Evolutionary conservation across 2,797 vertebrate genomes (phyloP), one percentile per base, ranked within the genome.

Genomic region (Syngnathus acus): DNA sequence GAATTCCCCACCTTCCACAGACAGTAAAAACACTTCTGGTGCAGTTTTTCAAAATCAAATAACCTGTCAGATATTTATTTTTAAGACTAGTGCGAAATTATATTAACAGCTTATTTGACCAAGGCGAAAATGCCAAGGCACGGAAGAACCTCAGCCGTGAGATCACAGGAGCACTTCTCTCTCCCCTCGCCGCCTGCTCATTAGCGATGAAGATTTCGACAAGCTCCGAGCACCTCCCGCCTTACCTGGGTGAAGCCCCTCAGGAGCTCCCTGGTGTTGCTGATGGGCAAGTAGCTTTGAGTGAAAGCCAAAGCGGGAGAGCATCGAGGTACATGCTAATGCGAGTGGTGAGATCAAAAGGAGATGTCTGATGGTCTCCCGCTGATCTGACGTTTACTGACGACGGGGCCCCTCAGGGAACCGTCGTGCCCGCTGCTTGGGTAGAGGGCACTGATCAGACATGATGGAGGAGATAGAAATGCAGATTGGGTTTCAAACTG

Each of bases 281-380:
- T 83, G 84, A 84, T 74, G 69, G 77, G 74, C 82, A 79, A 80
- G 72, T 74, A 76, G 79, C 67, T 68, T 5, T 40, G 42, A 47
- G 61, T 2, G 58, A 69, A 65, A 7, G 40, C 10, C 38, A 38
- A 53, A 55, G 68, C 40, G 13, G 60, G 32, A 32, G 72, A 69
- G 69, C 32, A 55, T 67, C 63, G 72, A 71, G 75, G 62, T 82
- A 81, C 76, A 85, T 87, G 84, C 78, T 86, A 86, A 89, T 84
- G 69, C 37, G 23, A 62, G 64, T 23, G 65, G 0, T 9, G 72
- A 81, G 83, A 89, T 88, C 82, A 87, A 89, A 89, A 82, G 85
- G 13, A 77, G 71, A 65, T 40, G 70, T 78, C 72, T 68, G 74
- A n/a, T 38, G 0, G 73, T 62, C 65, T 68, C 59, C 53, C 61